phyloP scores from a whole-genome alignment of 2,888 invertebrate species.

The Anaspis maculata region DNA sequence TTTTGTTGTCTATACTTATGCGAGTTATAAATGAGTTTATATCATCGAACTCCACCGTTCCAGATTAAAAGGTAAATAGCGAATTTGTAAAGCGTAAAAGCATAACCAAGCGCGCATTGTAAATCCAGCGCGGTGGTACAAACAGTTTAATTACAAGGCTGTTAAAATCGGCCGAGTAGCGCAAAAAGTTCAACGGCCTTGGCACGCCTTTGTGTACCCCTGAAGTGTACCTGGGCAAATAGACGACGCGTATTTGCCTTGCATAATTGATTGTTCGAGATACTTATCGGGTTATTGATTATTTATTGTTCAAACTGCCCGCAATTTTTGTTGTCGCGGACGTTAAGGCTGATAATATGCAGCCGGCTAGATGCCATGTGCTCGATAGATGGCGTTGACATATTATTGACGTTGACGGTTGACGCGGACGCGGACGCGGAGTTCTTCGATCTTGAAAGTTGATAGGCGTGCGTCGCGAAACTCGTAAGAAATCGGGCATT shows the following conservation, averaged over 20 bases:
- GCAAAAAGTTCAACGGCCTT: slow-evolving; percentile 18
- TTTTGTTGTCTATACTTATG: slow-evolving; percentile 3
- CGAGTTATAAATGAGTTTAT: slow-evolving; percentile 10
- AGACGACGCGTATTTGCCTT: slow-evolving; percentile 23
- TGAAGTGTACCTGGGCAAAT: slow-evolving; percentile 25
- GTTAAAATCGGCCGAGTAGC: slow-evolving; percentile 17
- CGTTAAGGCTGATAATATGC: no score
- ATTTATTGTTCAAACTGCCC: slow-evolving; percentile 16
- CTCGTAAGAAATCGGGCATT: slow-evolving; percentile 21
- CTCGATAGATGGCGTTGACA: no score
- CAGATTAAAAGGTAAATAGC: slow-evolving; percentile 11
- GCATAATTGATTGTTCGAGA: slow-evolving; percentile 30
- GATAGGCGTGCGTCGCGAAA: neutral
- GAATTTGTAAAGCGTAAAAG: slow-evolving; percentile 16
- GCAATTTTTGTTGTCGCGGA: slow-evolving; percentile 13
- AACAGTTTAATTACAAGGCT: slow-evolving; percentile 19
- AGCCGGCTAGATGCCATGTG: no score
- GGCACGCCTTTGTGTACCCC: slow-evolving; percentile 19
- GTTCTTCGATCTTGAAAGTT: no score
- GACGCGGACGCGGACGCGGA: no score
- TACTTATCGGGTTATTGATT: slow-evolving; percentile 29
- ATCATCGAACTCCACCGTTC: no score
- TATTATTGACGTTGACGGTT: no score
- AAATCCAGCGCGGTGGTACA: slow-evolving; percentile 16
- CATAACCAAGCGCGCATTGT: slow-evolving; percentile 16